These are phyloP conservation scores for Chrysina gloriosa DNA, from an alignment of 2,888 invertebrate species.

Conservation along the genomic window DNA sequence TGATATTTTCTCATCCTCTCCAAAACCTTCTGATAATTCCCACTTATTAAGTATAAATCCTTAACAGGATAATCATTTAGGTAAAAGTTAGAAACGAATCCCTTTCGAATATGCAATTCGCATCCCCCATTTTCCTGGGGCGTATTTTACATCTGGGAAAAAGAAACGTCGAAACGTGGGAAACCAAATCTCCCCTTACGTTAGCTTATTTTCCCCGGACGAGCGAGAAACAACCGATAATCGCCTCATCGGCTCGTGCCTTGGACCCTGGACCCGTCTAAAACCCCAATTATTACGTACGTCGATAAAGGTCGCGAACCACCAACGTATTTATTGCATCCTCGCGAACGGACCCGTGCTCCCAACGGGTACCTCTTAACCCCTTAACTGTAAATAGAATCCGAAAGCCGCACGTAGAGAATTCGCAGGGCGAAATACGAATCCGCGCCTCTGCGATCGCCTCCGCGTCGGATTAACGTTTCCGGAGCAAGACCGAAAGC, in stretches of 20 bases:
- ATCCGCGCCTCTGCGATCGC: slow-evolving; percentile 45
- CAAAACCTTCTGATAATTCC: neutral
- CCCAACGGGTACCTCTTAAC: slow-evolving; percentile 38
- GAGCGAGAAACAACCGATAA: neutral
- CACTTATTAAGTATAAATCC: slow-evolving; percentile 4
- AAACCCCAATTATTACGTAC: slow-evolving; percentile 22
- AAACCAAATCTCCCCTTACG: slow-evolving; percentile 1
- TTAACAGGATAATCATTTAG: neutral
- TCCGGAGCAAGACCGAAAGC: slow-evolving; percentile 49
- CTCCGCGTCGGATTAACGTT: slow-evolving; percentile 45
- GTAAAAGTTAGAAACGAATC: neutral
- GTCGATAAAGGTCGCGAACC: slow-evolving; percentile 8
- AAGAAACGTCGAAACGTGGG: neutral
- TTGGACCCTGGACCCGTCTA: neutral
- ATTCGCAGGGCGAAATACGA: slow-evolving; percentile 47
- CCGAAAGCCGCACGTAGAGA: slow-evolving; percentile 43
- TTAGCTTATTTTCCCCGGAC: neutral
- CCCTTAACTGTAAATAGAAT: slow-evolving; percentile 51
- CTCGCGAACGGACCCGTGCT: slow-evolving; percentile 45
- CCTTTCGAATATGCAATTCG: neutral
- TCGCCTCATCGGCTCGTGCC: neutral
- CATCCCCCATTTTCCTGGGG: slow-evolving; percentile 9
- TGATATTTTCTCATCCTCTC: too few relatives aligned
- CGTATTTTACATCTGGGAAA: neutral
- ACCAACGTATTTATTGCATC: slow-evolving; percentile 50